A percentile compares a stretch with the other conserved stretches of the same genome.
phyloP scores from a whole-genome alignment of 2,888 invertebrate species.

The Leptopilina myrica region DNA sequence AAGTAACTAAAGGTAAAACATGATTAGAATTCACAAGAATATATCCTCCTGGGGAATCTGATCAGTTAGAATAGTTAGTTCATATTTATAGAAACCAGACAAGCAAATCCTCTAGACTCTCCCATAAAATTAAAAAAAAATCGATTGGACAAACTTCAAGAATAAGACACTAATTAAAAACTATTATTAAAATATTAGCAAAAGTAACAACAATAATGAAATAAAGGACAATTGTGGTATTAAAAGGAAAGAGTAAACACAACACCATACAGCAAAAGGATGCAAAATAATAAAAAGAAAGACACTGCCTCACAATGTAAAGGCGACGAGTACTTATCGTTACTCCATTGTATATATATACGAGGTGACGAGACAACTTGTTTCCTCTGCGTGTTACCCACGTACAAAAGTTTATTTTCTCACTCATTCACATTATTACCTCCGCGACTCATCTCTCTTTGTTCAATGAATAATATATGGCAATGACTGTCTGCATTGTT shows the following conservation, averaged over 20 bases:
- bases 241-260: background rate
- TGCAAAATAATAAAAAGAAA: background rate
- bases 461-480: constrained; percentile 73
- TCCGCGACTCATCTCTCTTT: constrained; percentile 58
- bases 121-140: too few species aligned
- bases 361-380: constrained; percentile 63
- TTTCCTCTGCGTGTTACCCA: constrained; percentile 62
- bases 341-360: constrained; percentile 54
- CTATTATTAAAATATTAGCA: too few species aligned
- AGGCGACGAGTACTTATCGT: constrained; percentile 53
- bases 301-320: constrained; percentile 48
- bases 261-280: constrained; percentile 5
- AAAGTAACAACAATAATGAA: too few species aligned
- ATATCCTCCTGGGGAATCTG: too few species aligned
- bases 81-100: too few species aligned
- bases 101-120: too few species aligned
- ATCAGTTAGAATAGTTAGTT: too few species aligned
- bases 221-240: too few species aligned
- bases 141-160: too few species aligned
- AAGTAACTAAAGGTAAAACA: too few species aligned
- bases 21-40: too few species aligned
- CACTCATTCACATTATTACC: constrained; percentile 40
- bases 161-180: too few species aligned
- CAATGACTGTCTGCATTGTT: constrained; percentile 73
- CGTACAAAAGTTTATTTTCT: constrained; percentile 43